Base-by-base conservation (phyloP, 1,140 invertebrate genomes). In the Rhynchophorus ferrugineus region DNA sequence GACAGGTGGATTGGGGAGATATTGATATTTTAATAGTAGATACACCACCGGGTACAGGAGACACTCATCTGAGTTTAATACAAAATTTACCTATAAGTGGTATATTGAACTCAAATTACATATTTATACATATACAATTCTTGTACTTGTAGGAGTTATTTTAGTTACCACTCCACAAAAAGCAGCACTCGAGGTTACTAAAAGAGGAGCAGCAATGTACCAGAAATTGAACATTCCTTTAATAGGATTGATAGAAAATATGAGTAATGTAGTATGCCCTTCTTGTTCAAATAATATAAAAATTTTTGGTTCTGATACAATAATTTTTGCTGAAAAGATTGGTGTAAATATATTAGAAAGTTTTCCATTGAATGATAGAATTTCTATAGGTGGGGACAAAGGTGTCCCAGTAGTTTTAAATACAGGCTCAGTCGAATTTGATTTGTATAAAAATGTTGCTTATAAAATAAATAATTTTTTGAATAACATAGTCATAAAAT, bases 41-140 rank as follows among this genome's bases (percentile, higher is more conserved):
- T 69, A 92, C 91, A 49, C 91, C 91, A 2, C 91, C 91, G 0
- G 91, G 91, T 43, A 95, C 91, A 2, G 91, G 91, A 3, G 91
- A 95, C 70, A 91, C 89, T 1, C 89, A 92, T 65, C 70, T 95
- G 3, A 91, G 89, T 0, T 75, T 95, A 0, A 75, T 86, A 44
- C 93, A 98, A 70, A 91, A 89, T 70, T 73, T 93, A 33, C 85
- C 87, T 9, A 81, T 97, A 34, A 71, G 80, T 72, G 89, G 87
- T 80, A 71, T 61, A 14, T 14, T n/a, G 6, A 17, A 18, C 2
- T 16, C 19, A 5, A 3, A 18, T 16, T 41, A 18, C 3, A 17
- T 17, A 18, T 6, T 18, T 19, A 18, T 41, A 5, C 38, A 17
- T n/a, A 44, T 8, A 20, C 38, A 35, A 35, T n/a, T 47, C 36